phyloP scores from a whole-genome alignment of 2,888 invertebrate species.

The Tetragnatha montana region DNA sequence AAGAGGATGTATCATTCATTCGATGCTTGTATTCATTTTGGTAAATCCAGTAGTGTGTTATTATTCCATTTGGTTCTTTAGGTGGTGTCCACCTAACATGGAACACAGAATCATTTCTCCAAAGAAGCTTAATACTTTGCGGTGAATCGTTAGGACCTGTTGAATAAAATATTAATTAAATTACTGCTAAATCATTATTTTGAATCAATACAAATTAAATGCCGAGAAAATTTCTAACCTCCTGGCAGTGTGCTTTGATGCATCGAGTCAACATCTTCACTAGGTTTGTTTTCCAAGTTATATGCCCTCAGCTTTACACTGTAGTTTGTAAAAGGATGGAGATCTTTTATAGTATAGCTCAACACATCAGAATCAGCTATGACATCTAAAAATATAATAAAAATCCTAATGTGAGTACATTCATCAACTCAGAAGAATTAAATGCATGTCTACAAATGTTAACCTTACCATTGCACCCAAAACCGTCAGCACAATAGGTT shows the following conservation, averaged over 20 bases:
- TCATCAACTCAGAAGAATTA: not conserved
- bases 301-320: constrained; percentile 56
- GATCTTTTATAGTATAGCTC: constrained; percentile 39
- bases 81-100: constrained; percentile 60
- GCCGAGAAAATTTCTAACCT: constrained; percentile 4
- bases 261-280: constrained; percentile 63
- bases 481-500: constrained; percentile 38
- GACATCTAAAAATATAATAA: constrained; percentile 24
- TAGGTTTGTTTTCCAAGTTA: constrained; percentile 51
- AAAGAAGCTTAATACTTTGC: constrained; percentile 17
- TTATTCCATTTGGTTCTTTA: constrained; percentile 59
- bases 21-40: constrained; percentile 35
- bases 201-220: not conserved
- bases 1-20: not conserved
- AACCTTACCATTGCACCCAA: constrained; percentile 44
- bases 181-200: not conserved
- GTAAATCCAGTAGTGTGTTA: constrained; percentile 59
- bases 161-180: not conserved
- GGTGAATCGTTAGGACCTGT: constrained; percentile 67
- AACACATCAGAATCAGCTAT: constrained; percentile 31
- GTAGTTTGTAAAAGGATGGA: constrained; percentile 64
- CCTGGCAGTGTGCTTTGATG: constrained; percentile 33
- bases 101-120: constrained; percentile 28
- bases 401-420: not conserved
- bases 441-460: not conserved